Conservation (phyloP, 2,888 invertebrate species). For the Brachylomia viminalis region DNA sequence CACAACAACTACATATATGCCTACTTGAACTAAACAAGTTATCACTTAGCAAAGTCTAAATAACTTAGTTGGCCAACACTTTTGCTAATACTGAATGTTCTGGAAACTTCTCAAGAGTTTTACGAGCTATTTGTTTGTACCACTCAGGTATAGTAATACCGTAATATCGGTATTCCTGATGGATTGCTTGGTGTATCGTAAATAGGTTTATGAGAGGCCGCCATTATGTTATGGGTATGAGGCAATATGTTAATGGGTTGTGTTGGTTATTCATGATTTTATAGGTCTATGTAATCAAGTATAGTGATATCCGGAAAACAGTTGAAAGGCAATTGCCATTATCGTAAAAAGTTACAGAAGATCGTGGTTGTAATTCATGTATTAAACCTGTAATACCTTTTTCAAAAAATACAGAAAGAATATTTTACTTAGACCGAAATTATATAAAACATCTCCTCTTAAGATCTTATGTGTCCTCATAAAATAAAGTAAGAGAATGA, state of each 20-base stretch:
- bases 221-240: slow-evolving; percentile 10
- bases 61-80: slow-evolving; percentile 22
- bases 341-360: not conserved
- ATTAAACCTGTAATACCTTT: not conserved
- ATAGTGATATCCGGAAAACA: not conserved
- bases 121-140: slow-evolving; percentile 47
- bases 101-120: slow-evolving; percentile 44
- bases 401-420: not conserved
- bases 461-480: not conserved
- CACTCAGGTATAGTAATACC: slow-evolving; percentile 32
- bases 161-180: slow-evolving; percentile 55
- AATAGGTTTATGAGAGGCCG: slow-evolving; percentile 42
- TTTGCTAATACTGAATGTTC: slow-evolving; percentile 24
- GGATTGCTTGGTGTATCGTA: slow-evolving; percentile 60
- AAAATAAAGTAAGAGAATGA: not conserved
- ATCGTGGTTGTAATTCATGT: too few relatives aligned
- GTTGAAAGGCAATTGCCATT: not conserved
- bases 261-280: slow-evolving; percentile 6
- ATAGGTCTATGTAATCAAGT: not conserved
- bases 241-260: slow-evolving; percentile 32
- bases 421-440: not conserved
- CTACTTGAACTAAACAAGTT: slow-evolving; percentile 23
- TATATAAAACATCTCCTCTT: not conserved
- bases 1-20: slow-evolving; percentile 7
- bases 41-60: slow-evolving; percentile 43